These are phyloP conservation scores for Ivindomyrus marchei DNA, from an alignment of 2,113 vertebrate genomes.

Conservation along the genomic window DNA sequence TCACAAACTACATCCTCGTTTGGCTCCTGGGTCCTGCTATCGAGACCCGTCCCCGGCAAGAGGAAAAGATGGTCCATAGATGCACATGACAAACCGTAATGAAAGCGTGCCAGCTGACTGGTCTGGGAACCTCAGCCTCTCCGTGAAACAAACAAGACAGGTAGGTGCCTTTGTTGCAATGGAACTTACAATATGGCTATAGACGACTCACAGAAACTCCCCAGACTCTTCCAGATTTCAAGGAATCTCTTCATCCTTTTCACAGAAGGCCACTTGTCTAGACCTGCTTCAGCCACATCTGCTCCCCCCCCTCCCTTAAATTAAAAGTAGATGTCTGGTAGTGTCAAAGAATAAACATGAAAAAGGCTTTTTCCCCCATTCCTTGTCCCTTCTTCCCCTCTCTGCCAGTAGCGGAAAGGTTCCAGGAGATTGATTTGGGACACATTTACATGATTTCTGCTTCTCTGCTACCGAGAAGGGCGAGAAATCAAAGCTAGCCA, in stretches of 20 bases:
- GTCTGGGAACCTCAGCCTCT: not conserved
- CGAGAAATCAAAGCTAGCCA: not conserved
- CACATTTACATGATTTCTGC: constrained; percentile 20
- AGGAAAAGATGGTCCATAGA: too few species aligned
- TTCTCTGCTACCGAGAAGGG: not conserved
- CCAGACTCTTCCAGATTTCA: not conserved
- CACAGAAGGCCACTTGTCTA: not conserved
- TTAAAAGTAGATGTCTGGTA: not conserved
- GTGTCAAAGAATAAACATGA: not conserved
- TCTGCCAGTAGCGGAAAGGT: not conserved
- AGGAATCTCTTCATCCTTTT: not conserved
- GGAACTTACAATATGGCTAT: not conserved
- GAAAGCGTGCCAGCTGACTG: not conserved
- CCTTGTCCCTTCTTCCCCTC: not conserved
- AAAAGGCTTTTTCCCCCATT: not conserved
- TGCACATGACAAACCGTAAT: not conserved
- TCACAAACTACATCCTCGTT: not conserved
- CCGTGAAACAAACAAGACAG: not conserved
- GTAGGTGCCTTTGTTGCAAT: not conserved
- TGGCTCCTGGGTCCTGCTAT: not conserved
- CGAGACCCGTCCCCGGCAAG: not conserved
- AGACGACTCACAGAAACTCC: not conserved
- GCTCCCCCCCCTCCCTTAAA: too few species aligned
- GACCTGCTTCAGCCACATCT: not conserved
- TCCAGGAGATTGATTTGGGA: not conserved